phyloP scores from a whole-genome alignment of 2,797 vertebrate genomes.

The Steatocranus sp. region DNA sequence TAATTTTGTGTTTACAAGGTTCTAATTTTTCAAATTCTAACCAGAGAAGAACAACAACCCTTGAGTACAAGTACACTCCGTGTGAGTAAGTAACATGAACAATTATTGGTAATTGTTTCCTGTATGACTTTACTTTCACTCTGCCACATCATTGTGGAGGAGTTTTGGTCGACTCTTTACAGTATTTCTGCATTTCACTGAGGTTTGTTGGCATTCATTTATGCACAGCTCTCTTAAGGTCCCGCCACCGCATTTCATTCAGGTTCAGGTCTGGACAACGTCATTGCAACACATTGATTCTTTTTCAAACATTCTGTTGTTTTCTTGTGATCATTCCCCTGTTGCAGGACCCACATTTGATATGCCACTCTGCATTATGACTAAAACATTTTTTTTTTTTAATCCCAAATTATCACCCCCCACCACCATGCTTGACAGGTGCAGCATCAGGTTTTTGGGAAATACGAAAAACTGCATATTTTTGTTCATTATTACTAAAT shows the following conservation, averaged over 20 bases:
- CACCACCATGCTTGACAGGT: neutral
- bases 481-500: neutral
- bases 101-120: neutral
- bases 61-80: neutral
- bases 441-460: neutral
- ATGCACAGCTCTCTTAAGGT: neutral
- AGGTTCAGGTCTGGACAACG: neutral
- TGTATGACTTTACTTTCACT: neutral
- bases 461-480: neutral
- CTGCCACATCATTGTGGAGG: neutral
- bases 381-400: neutral
- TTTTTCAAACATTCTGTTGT: neutral
- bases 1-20: neutral
- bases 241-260: fast-evolving
- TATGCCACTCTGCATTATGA: neutral
- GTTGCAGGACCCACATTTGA: neutral
- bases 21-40: neutral
- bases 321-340: neutral
- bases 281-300: neutral
- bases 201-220: neutral
- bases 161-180: neutral
- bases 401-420: neutral
- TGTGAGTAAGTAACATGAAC: neutral
- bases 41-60: neutral
- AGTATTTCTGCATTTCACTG: neutral